A percentile compares a stretch with the other conserved stretches of the same genome.
These are phyloP conservation scores for Phengaris alcon DNA, from an alignment of 2,888 invertebrate species.

Conservation along the genomic window DNA sequence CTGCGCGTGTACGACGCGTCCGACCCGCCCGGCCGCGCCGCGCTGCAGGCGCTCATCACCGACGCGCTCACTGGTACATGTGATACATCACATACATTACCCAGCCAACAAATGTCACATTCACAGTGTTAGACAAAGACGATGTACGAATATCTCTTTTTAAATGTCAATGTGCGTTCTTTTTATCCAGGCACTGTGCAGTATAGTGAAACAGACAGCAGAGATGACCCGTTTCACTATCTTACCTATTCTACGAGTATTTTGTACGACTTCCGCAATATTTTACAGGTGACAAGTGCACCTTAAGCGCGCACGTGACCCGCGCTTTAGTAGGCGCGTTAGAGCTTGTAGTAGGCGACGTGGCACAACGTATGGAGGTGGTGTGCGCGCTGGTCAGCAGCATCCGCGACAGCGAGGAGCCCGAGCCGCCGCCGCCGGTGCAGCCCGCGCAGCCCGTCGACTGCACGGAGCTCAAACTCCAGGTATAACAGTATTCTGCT, in stretches of 20 bases:
- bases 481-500: slow-evolving; percentile 44
- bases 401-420: slow-evolving; percentile 76
- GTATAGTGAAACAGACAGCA: no score
- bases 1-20: slow-evolving; percentile 78
- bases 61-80: slow-evolving; percentile 56
- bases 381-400: slow-evolving; percentile 77
- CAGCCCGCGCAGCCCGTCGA: slow-evolving; percentile 51
- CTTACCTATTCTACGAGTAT: no score
- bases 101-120: no score
- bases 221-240: no score
- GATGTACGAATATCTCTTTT: no score
- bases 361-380: slow-evolving; percentile 68
- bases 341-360: slow-evolving; percentile 63
- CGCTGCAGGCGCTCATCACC: slow-evolving; percentile 56
- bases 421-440: slow-evolving; percentile 45
- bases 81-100: neutral
- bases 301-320: slow-evolving; percentile 60
- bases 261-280: neutral
- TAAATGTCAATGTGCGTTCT: no score
- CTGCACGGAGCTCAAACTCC: slow-evolving; percentile 58
- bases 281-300: slow-evolving; percentile 62
- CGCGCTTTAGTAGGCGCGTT: slow-evolving; percentile 65
- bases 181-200: no score
- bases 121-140: no score
- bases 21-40: slow-evolving; percentile 75